These are phyloP conservation scores for Ridgeia piscesae DNA, from an alignment of 1,140 invertebrate species.

Conservation along the genomic window DNA sequence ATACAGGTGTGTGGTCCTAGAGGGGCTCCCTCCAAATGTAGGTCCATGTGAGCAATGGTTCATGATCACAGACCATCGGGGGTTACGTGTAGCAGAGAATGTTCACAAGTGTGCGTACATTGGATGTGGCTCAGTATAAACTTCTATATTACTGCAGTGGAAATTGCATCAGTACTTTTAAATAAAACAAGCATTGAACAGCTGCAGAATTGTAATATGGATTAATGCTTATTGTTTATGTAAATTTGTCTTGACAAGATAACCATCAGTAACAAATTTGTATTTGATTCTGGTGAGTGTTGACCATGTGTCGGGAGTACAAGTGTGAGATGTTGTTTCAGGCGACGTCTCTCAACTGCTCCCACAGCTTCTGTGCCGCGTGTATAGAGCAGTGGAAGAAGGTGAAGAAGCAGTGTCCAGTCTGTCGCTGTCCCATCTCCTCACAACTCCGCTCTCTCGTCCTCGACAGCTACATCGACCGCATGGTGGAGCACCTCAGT, in stretches of 20 bases:
- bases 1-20: neutral
- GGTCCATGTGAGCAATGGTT: neutral
- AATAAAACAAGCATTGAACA: too few species aligned
- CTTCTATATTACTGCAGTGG: too few species aligned
- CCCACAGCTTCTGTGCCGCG: constrained; percentile 75
- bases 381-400: constrained; percentile 76
- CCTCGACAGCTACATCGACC: constrained; percentile 63
- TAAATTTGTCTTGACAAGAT: too few species aligned
- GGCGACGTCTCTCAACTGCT: constrained; percentile 73
- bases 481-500: constrained; percentile 62
- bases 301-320: too few species aligned
- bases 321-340: constrained; percentile 32
- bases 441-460: constrained; percentile 52
- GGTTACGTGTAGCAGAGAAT: neutral
- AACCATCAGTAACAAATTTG: too few species aligned
- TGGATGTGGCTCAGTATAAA: too few species aligned
- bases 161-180: too few species aligned
- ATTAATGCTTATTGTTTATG: too few species aligned
- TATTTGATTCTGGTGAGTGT: too few species aligned
- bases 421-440: constrained; percentile 64
- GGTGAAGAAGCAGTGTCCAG: constrained; percentile 73
- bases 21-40: neutral
- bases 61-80: neutral
- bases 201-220: too few species aligned
- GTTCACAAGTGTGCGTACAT: too few species aligned